phyloP scores from a whole-genome alignment of 2,888 invertebrate genomes.

The Drosophila trichaetosa region DNA sequence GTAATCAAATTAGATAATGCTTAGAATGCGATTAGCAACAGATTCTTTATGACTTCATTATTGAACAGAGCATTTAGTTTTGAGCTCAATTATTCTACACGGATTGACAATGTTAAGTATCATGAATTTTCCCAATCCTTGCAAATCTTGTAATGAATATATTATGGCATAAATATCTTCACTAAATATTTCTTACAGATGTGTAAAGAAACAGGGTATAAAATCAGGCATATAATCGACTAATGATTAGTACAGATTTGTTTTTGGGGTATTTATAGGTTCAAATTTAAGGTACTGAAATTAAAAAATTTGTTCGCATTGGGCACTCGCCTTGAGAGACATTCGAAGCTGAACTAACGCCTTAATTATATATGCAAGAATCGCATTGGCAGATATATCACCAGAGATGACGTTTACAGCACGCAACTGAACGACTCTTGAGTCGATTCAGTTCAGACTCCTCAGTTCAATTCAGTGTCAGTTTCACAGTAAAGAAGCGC shows the following conservation, averaged over 20 bases:
- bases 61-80: background rate
- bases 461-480: background rate
- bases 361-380: conserved; percentile 78
- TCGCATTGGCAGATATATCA: conserved; percentile 75
- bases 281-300: background rate
- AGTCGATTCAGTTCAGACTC: conserved; percentile 9
- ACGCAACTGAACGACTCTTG: conserved; percentile 46
- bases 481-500: background rate
- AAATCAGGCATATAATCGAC: background rate
- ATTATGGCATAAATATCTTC: background rate
- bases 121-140: background rate
- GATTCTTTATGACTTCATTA: background rate
- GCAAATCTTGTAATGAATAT: background rate
- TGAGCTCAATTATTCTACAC: background rate
- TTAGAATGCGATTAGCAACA: background rate
- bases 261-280: background rate
- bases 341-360: conserved; percentile 37
- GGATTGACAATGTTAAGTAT: background rate
- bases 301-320: conserved; percentile 25
- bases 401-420: conserved; percentile 53
- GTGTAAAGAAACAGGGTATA: background rate
- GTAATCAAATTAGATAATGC: background rate
- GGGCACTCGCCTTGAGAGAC: conserved; percentile 27
- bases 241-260: too few species aligned
- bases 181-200: background rate